A percentile compares a stretch with the other conserved stretches of the same genome.
These are phyloP conservation scores for Leptinotarsa tumamoca DNA, from an alignment of 2,888 invertebrate species.

Conservation along the genomic window DNA sequence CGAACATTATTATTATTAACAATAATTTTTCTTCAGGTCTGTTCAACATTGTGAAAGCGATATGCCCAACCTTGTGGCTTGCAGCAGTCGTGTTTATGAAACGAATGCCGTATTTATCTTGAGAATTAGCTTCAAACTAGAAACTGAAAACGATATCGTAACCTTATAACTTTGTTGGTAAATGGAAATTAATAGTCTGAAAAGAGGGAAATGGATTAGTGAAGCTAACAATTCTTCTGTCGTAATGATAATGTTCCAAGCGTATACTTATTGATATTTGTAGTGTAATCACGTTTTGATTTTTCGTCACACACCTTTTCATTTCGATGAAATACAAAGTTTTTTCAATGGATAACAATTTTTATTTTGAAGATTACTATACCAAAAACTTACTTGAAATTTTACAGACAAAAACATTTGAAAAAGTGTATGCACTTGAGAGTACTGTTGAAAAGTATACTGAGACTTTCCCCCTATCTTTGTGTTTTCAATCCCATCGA, in stretches of 20 bases:
- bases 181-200: slow-evolving; percentile 4
- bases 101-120: slow-evolving; percentile 4
- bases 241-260: neutral
- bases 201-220: neutral
- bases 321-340: too few relatives aligned
- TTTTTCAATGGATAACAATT: too few relatives aligned
- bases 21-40: slow-evolving; percentile 19
- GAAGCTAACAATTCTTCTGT: neutral
- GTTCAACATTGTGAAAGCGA: slow-evolving; percentile 14
- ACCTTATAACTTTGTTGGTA: neutral
- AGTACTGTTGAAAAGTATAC: too few relatives aligned
- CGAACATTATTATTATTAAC: slow-evolving; percentile 24
- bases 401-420: too few relatives aligned
- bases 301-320: too few relatives aligned
- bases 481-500: too few relatives aligned
- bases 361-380: too few relatives aligned
- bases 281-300: too few relatives aligned
- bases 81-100: slow-evolving; percentile 14
- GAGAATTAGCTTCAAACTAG: neutral
- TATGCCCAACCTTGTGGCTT: slow-evolving; percentile 13
- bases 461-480: too few relatives aligned
- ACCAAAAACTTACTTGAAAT: too few relatives aligned
- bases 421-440: too few relatives aligned
- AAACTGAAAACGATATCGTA: slow-evolving; percentile 4
- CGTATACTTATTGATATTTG: neutral